Conservation (phyloP, 2,113 vertebrate genomes). For the Albula goreensis region DNA sequence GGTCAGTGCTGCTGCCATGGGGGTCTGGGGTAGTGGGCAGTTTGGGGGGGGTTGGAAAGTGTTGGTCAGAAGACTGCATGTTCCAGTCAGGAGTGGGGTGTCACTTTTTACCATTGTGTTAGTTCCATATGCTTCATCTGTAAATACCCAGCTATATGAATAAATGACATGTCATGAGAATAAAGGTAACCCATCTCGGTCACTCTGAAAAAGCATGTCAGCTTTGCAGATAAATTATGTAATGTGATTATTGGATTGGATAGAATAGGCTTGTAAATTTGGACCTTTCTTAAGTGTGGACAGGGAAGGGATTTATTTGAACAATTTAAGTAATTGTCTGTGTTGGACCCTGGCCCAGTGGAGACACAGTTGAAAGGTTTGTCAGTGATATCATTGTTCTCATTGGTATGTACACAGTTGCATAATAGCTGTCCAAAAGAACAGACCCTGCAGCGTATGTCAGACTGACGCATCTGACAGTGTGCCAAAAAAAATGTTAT, state of each 20-base stretch:
- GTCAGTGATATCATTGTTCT: not conserved
- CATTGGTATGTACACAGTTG: constrained; percentile 9
- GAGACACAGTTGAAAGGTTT: not conserved
- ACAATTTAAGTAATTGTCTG: not conserved
- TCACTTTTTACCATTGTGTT: too few relatives aligned
- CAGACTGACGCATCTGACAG: constrained; percentile 58
- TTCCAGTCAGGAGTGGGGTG: too few relatives aligned
- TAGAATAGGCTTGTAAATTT: too few relatives aligned
- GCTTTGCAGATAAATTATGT: not conserved
- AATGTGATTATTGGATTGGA: not conserved
- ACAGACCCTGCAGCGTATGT: constrained; percentile 52
- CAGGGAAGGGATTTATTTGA: not conserved
- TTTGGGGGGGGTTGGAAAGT: too few relatives aligned
- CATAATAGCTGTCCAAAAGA: not conserved
- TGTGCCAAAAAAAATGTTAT: not conserved
- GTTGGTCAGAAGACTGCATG: too few relatives aligned
- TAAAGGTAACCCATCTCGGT: too few relatives aligned
- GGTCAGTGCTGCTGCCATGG: constrained; percentile 66
- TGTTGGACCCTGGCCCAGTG: not conserved
- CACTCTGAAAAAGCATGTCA: not conserved
- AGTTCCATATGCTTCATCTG: not conserved
- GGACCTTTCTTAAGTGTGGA: not conserved
- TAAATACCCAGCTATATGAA: not conserved
- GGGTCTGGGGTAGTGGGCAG: too few relatives aligned
- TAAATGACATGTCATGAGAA: not conserved